A percentile compares a stretch with the other conserved stretches of the same genome.
These are phyloP conservation scores for Uria lomvia DNA, from an alignment of 2,113 vertebrate species.

Conservation along the genomic window DNA sequence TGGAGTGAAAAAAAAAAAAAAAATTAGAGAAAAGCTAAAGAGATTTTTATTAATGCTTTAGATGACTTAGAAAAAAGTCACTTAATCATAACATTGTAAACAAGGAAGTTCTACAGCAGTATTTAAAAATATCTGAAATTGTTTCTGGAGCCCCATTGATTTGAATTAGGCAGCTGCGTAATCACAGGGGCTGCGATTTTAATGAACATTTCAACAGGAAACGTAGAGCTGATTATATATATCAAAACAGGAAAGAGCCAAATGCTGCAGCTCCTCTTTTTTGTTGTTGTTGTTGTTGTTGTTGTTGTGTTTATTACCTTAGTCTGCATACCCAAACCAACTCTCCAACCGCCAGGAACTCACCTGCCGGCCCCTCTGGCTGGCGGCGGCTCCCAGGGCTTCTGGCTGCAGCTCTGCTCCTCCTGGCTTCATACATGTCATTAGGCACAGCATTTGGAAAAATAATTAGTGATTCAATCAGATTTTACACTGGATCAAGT, in stretches of 20 bases:
- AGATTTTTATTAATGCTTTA: conserved; percentile 51
- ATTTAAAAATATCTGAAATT: conserved; percentile 66
- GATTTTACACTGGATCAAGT: conserved; percentile 44
- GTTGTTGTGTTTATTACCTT: not conserved
- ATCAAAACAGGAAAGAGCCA: conserved; percentile 60
- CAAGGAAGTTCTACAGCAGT: conserved; percentile 63
- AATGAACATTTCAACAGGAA: conserved; percentile 70
- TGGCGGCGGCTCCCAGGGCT: not conserved
- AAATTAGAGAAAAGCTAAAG: not conserved
- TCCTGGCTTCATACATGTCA: not conserved
- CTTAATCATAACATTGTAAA: conserved; percentile 65
- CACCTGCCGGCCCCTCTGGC: not conserved
- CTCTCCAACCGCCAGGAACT: not conserved
- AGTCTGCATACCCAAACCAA: not conserved
- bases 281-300: not conserved
- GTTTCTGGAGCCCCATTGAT: conserved; percentile 64
- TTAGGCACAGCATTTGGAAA: conserved; percentile 41
- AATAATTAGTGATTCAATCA: conserved; percentile 60
- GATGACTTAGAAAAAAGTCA: conserved; percentile 29
- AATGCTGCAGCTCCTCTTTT: not conserved
- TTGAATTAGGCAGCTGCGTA: conserved; percentile 71
- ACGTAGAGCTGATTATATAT: conserved; percentile 58
- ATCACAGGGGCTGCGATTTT: conserved; percentile 68
- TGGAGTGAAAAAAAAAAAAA: not conserved
- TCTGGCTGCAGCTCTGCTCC: not conserved